phyloP scores from a whole-genome alignment of 2,113 vertebrate species.

The Hemibagrus wyckioides region DNA sequence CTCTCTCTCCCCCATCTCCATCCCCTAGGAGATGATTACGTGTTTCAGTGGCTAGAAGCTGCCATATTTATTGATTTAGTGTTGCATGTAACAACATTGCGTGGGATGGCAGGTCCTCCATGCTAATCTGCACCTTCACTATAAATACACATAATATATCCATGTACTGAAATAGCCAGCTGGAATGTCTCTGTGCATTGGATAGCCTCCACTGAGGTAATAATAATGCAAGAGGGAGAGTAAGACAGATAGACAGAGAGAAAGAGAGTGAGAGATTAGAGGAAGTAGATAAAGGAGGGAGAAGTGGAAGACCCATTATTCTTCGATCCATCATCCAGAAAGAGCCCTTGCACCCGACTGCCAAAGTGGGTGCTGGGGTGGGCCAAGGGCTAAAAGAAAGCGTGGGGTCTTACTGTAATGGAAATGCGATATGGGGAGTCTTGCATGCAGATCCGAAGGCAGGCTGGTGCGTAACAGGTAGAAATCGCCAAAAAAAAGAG shows the following conservation, averaged over 20 bases:
- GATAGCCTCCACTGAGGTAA: conserved; percentile 50
- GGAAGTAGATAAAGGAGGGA: conserved; percentile 42
- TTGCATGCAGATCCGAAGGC: neutral
- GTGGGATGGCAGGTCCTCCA: conserved; percentile 15
- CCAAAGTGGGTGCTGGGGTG: conserved; percentile 41
- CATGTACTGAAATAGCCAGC: conserved; percentile 57
- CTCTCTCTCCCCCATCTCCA: conserved; percentile 12
- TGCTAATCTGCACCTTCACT: conserved; percentile 34
- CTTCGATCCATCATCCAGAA: conserved; percentile 37
- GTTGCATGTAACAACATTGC: conserved; percentile 50
- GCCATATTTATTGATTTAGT: conserved; percentile 49
- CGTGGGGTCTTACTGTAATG: conserved; percentile 26
- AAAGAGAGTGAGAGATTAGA: conserved; percentile 42
- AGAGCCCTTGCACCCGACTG: conserved; percentile 32
- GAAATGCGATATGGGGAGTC: conserved; percentile 14
- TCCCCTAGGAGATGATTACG: conserved; percentile 19
- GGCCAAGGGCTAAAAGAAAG: conserved; percentile 29
- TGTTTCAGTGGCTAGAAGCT: conserved; percentile 11
- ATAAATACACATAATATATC: conserved; percentile 59
- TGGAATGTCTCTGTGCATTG: conserved; percentile 60
- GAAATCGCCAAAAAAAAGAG: conserved; percentile 28
- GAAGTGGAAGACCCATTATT: conserved; percentile 43
- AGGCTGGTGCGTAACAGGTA: conserved; percentile 22
- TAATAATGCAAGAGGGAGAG: conserved; percentile 35
- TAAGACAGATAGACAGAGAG: conserved; percentile 26